These are phyloP conservation scores for Ciconia maguari DNA, from an alignment of 2,113 vertebrate genomes.

Conservation along the genomic window DNA sequence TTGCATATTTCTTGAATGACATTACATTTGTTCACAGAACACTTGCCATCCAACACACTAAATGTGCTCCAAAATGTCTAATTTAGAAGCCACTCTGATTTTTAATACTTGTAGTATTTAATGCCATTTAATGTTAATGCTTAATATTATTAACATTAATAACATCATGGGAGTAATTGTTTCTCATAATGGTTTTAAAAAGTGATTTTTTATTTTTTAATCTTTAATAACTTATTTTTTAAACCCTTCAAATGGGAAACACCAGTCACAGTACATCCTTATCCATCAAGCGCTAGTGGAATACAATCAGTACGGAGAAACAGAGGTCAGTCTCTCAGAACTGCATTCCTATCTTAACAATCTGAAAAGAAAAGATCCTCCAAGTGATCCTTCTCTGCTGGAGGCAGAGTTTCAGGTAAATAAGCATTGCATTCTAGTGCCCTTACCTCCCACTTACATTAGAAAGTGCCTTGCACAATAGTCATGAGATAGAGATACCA, in stretches of 20 bases:
- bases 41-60: background rate
- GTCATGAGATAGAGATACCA: background rate
- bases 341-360: conserved; percentile 78
- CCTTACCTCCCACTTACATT: background rate
- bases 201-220: background rate
- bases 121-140: background rate
- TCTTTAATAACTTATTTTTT: background rate
- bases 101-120: background rate
- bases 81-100: background rate
- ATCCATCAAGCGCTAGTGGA: conserved; percentile 95
- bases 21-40: background rate
- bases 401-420: conserved; percentile 91
- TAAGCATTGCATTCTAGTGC: background rate
- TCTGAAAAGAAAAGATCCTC: conserved; percentile 77
- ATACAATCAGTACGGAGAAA: conserved; percentile 93
- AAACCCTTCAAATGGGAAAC: background rate
- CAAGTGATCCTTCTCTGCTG: conserved; percentile 79
- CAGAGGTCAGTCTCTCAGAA: conserved; percentile 84
- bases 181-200: background rate
- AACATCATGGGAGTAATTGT: background rate
- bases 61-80: background rate
- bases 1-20: background rate
- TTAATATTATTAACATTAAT: background rate
- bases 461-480: background rate
- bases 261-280: conserved; percentile 93